Evolutionary conservation across 2,113 vertebrate species (phyloP), one percentile per base, ranked within the genome.

Genomic region (Mormyrus lacerda): DNA sequence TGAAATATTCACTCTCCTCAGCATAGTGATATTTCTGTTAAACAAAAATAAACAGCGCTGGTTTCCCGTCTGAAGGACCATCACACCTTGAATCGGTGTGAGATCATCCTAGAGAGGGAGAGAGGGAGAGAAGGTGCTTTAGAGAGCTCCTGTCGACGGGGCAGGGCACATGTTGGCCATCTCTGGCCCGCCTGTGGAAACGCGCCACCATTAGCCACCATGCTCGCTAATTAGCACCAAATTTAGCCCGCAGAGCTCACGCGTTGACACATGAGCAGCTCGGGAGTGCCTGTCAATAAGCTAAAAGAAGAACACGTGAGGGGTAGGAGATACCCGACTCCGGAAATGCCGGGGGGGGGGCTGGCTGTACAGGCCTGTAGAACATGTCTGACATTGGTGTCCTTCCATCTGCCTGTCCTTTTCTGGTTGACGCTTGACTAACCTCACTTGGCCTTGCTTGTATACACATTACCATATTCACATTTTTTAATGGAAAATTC

Each of bases 181-280:
- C 92, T 91, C 84, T 91, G 91, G 79, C 94, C 94, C 93, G 93
- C 94, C 96, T 76, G 91, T 96, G 55, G 92, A 31, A 91, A 95
- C 93, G 92, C 93, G 48, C 4, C 4, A 95, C 96, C 95, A 96
- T 96, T 96, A 96, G 94, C 96, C 92, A 90, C 95, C 89, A 84
- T 96, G 88, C 94, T 93, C 27, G 92, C 96, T 97, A 96, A 97
- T 97, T 96, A 97, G 96, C 95, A 93, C 89, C 48, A n/a, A 94
- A 94, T 88, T n/a, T 94, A 90, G 92, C 55, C 91, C 91, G 92
- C 93, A 55, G 48, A 10, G 51, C 90, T 65, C 92, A 7, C 89
- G 90, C 91, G 69, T 27, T 92, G 93, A 92, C 92, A 93, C 93
- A 93, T 93, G 92, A 93, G 87, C 90, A 92, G 89, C 90, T 93